These are phyloP conservation scores for Alsophila aescularia DNA, from an alignment of 2,888 invertebrate species.

Conservation along the genomic window DNA sequence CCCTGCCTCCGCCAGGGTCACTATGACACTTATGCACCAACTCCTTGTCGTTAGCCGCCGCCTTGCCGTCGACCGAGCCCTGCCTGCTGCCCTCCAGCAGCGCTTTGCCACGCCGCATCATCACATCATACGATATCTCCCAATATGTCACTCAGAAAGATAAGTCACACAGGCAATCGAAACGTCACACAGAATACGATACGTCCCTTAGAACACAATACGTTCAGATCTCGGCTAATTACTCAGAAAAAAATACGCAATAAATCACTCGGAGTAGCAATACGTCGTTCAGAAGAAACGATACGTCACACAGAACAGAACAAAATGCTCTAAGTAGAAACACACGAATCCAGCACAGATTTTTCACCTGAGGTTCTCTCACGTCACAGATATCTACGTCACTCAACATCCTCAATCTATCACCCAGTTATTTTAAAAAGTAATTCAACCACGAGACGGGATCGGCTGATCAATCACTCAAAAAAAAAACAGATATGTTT, in stretches of 20 bases:
- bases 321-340: not conserved
- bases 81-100: conserved; percentile 78
- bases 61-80: conserved; percentile 77
- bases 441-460: conserved; percentile 23
- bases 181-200: conserved; percentile 23
- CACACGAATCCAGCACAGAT: not conserved
- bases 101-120: conserved; percentile 79
- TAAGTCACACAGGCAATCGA: conserved; percentile 32
- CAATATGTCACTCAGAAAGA: conserved; percentile 19
- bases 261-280: not conserved
- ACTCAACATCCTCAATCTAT: conserved; percentile 22
- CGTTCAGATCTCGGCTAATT: too few relatives aligned
- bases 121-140: conserved; percentile 78
- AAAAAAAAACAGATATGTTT: conserved; percentile 54
- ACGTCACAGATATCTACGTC: conserved; percentile 15
- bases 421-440: conserved; percentile 22
- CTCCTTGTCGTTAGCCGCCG: conserved; percentile 82
- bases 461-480: conserved; percentile 39
- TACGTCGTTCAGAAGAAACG: not conserved
- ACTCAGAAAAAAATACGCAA: conserved; percentile 1
- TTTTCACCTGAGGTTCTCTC: conserved; percentile 28
- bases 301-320: conserved; percentile 5
- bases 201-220: not conserved
- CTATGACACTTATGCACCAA: conserved; percentile 88
- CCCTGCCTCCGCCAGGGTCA: conserved; percentile 85